These are phyloP conservation scores for Drepanosiphum platanoidis DNA, from an alignment of 2,888 invertebrate species.

Conservation along the genomic window DNA sequence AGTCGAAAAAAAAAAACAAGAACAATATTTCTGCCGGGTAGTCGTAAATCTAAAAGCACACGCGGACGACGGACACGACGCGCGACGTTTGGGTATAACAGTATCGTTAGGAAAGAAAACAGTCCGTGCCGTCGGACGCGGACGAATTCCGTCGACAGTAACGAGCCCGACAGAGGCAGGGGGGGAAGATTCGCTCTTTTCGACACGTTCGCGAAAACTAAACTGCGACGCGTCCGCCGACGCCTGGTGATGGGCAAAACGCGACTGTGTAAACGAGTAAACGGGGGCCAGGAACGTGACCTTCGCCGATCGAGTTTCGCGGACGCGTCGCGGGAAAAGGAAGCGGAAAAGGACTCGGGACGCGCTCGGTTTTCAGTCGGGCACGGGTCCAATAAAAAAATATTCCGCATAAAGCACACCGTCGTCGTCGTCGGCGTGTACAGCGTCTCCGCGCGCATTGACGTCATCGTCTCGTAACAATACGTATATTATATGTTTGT, in stretches of 20 bases:
- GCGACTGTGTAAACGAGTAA: not conserved
- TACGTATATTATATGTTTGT: not conserved
- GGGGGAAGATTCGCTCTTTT: too few relatives aligned
- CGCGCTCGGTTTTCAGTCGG: not conserved
- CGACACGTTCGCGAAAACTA: too few relatives aligned
- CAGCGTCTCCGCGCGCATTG: not conserved
- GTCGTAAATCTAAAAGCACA: too few relatives aligned
- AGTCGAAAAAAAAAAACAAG: too few relatives aligned
- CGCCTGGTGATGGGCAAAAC: not conserved
- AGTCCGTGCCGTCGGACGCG: too few relatives aligned
- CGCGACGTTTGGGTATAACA: too few relatives aligned
- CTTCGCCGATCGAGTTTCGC: not conserved
- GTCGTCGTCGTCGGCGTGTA: not conserved
- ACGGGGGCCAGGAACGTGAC: not conserved
- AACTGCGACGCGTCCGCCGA: too few relatives aligned
- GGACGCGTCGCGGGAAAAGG: not conserved
- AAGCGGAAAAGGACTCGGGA: not conserved
- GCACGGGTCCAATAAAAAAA: not conserved
- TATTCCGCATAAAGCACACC: not conserved
- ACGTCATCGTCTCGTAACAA: conserved; percentile 2
- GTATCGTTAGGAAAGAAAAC: too few relatives aligned
- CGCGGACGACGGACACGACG: too few relatives aligned
- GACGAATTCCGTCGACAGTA: too few relatives aligned
- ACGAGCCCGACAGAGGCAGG: too few relatives aligned
- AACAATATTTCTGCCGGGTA: too few relatives aligned